Evolutionary conservation across 2,888 invertebrate species (phyloP).

Genomic region (Philhelius pedissequus): DNA sequence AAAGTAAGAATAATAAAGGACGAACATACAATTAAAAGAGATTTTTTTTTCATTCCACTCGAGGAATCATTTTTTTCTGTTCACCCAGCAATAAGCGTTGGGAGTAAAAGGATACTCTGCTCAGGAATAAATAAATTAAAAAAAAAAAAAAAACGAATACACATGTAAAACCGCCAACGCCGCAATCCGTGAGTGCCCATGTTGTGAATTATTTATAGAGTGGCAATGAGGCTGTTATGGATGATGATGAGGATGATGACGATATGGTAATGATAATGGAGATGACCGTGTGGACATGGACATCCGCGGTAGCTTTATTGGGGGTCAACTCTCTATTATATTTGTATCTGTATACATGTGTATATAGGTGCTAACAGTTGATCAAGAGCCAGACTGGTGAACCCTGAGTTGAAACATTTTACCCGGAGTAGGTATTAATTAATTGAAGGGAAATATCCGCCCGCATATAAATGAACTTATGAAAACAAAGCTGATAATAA

Average conservation of each 20-base stretch:
- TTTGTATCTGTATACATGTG: neutral
- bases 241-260: slow-evolving; percentile 30
- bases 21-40: slow-evolving; percentile 64
- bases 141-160: slow-evolving; percentile 32
- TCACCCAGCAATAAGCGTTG: neutral
- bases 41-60: slow-evolving; percentile 27
- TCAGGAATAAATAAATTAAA: slow-evolving; percentile 4
- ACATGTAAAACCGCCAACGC: slow-evolving; percentile 66
- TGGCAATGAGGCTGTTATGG: slow-evolving; percentile 52
- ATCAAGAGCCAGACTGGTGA: slow-evolving; percentile 9
- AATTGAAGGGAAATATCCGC: slow-evolving; percentile 43
- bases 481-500: slow-evolving; percentile 60
- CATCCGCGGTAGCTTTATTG: slow-evolving; percentile 51
- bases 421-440: slow-evolving; percentile 51
- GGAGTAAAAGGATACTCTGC: slow-evolving; percentile 33
- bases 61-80: neutral
- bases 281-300: slow-evolving; percentile 20
- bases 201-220: slow-evolving; percentile 67
- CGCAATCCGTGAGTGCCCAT: slow-evolving; percentile 64
- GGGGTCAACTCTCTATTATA: slow-evolving; percentile 27
- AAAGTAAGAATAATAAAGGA: slow-evolving; percentile 34
- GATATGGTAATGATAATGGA: slow-evolving; percentile 31
- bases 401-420: slow-evolving; percentile 47
- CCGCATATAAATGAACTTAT: slow-evolving; percentile 40
- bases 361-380: neutral